Evolutionary conservation across 2,113 vertebrate species (phyloP).

Genomic region (Pterocles burchelli): DNA sequence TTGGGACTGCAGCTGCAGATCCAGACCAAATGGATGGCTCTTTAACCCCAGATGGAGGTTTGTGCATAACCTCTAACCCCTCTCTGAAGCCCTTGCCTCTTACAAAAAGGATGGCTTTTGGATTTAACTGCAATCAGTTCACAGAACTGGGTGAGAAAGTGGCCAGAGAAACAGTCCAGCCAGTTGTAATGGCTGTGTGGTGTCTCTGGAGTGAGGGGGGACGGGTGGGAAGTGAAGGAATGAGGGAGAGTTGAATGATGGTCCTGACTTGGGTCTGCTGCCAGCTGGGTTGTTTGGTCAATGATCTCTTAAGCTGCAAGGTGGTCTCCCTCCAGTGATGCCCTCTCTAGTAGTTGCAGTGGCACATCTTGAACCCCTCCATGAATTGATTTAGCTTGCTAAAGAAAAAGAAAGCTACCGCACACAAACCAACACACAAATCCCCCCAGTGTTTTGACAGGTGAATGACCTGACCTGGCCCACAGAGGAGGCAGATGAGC

Average conservation of each 20-base stretch:
- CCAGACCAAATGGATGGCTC: background rate
- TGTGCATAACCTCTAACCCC: background rate
- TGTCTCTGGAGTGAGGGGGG: background rate
- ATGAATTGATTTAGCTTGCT: background rate
- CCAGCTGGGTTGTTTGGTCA: background rate
- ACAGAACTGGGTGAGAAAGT: background rate
- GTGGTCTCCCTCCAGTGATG: background rate
- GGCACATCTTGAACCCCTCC: background rate
- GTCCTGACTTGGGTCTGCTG: background rate
- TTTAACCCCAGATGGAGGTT: background rate
- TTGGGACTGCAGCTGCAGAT: background rate
- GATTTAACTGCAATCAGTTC: background rate
- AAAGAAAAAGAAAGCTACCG: background rate
- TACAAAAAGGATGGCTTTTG: background rate
- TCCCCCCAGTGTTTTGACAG: background rate
- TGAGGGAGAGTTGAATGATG: background rate
- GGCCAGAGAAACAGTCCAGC: no score
- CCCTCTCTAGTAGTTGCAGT: background rate
- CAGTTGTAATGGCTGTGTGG: accelerated
- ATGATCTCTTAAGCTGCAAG: background rate
- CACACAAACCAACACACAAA: background rate
- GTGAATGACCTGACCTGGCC: background rate
- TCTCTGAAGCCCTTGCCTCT: background rate
- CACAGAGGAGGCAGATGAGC: background rate
- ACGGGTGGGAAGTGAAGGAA: background rate